Evolutionary conservation across 1,140 invertebrate genomes (phyloP).

Genomic region (Armadillidium nasatum): DNA sequence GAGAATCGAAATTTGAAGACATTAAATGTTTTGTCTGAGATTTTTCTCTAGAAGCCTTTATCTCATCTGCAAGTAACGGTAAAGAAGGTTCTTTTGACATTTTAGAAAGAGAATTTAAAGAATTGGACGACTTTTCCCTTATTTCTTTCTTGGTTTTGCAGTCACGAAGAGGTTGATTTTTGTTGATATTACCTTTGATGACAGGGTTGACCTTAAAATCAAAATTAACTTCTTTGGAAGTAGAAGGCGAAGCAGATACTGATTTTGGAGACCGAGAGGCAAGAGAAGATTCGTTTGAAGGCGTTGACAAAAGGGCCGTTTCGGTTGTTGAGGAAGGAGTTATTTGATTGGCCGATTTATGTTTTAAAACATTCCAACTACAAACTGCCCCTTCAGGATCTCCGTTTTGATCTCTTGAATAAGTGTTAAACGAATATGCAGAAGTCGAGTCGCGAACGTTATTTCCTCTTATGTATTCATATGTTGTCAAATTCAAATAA

Average conservation of each 20-base stretch:
- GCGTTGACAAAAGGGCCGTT: constrained; percentile 47
- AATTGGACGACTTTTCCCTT: not conserved
- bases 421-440: constrained; percentile 37
- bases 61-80: constrained; percentile 24
- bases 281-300: constrained; percentile 40
- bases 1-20: constrained; percentile 29
- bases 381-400: constrained; percentile 40
- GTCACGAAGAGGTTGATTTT: not conserved
- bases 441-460: constrained; percentile 38
- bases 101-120: constrained; percentile 3
- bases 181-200: not conserved
- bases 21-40: constrained; percentile 29
- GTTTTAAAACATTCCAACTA: constrained; percentile 35
- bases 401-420: constrained; percentile 30
- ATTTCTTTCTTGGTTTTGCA: not conserved
- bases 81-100: constrained; percentile 17
- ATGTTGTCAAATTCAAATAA: constrained; percentile 76
- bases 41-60: constrained; percentile 30
- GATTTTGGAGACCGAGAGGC: constrained; percentile 45
- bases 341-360: constrained; percentile 39
- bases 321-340: constrained; percentile 43
- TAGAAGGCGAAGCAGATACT: constrained; percentile 32
- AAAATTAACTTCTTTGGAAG: constrained; percentile 31
- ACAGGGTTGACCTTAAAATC: constrained; percentile 21
- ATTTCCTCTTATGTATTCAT: constrained; percentile 63